Conservation (phyloP, 2,888 invertebrate species). For the Rotaria sp. region DNA sequence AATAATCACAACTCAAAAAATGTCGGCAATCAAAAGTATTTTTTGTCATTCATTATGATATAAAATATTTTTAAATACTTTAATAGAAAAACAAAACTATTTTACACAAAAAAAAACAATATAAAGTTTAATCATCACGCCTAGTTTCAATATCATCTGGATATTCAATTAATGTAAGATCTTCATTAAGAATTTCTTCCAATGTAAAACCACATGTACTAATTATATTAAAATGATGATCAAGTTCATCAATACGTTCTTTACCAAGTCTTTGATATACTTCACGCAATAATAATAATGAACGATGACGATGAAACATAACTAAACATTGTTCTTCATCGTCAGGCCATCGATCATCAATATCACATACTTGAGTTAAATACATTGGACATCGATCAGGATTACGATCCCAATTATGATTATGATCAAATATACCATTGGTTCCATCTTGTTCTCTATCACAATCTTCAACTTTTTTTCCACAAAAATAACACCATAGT, state of each 20-base stretch:
- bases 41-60: too few species aligned
- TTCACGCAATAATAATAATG: neutral
- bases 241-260: neutral
- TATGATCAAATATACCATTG: neutral
- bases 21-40: too few species aligned
- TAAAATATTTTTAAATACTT: too few species aligned
- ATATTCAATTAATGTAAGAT: neutral
- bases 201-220: neutral
- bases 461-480: neutral
- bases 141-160: too few species aligned
- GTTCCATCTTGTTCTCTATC: neutral
- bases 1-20: too few species aligned
- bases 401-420: neutral
- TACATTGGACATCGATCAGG: slow-evolving; percentile 4
- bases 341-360: neutral
- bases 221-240: neutral
- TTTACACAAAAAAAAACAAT: too few species aligned
- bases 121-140: too few species aligned
- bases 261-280: neutral
- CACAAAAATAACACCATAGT: slow-evolving; percentile 7
- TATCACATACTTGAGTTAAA: neutral
- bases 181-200: neutral
- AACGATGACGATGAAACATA: neutral
- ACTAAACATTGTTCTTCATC: slow-evolving; percentile 9
- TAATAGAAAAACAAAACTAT: too few species aligned